Evolutionary conservation across 2,113 vertebrate genomes (phyloP), one percentile per base, ranked within the genome.

Genomic region (Calidris pygmaea): DNA sequence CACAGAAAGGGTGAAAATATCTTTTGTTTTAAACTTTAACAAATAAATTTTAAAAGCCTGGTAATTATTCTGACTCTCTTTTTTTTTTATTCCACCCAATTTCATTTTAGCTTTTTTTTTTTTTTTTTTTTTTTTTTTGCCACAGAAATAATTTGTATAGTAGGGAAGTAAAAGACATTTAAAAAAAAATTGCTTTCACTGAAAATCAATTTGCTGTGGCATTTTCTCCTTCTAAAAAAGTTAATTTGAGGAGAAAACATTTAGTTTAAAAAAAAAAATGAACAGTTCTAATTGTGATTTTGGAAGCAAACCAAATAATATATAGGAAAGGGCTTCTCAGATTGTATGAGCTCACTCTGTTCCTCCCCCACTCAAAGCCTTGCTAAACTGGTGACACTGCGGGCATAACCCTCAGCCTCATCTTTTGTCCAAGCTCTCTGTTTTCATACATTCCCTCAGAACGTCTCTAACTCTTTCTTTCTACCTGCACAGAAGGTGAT

Each of bases 311-410:
- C 8, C 1, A 3, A 78, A 48, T 7, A 72, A 35, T 11, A 17
- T 27, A 29, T 27, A 47, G 26, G 24, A 47, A 21, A 1, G 16
- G 13, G 47, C 21, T 66, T 87, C 55, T 83, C 0, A 0, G 20
- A 10, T 11, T 35, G 2, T 74, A 24, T 52, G 50, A 60, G 23
- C 4, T 90, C 17, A 10, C 24, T 65, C 12, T 5, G 9, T n/a
- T 86, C 39, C 27, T 71, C 10, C 34, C 23, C 23, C 3, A 3
- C 41, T 62, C 67, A 74, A 68, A 74, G 60, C 24, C 27, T 41
- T 47, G 16, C 24, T 72, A 20, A 81, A 50, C 17, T 68, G 22
- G 14, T 75, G 39, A 35, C 27, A 6, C 56, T 39, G 29, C 14
- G 45, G 24, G 26, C 5, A 0, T 26, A 62, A 48, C 43, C 30